These are phyloP conservation scores for Trematocara variabile DNA, from an alignment of 2,113 vertebrate species.

Conservation along the genomic window DNA sequence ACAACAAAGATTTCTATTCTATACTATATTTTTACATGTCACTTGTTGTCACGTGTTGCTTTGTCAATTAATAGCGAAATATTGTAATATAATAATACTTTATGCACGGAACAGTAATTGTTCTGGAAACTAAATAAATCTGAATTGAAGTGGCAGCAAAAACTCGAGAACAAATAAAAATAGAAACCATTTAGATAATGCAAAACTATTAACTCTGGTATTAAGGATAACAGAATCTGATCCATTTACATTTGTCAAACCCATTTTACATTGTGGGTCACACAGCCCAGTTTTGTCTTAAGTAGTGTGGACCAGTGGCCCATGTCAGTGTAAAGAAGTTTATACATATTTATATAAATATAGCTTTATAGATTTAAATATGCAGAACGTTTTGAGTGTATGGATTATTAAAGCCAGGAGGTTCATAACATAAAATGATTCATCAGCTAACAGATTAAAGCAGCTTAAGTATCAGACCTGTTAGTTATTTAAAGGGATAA, in stretches of 20 bases:
- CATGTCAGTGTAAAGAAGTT: not conserved
- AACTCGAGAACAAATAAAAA: not conserved
- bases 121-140: not conserved
- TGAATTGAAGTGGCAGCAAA: not conserved
- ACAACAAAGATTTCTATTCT: not conserved
- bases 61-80: not conserved
- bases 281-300: not conserved
- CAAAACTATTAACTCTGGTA: not conserved
- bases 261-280: not conserved
- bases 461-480: accelerated
- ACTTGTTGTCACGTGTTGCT: not conserved
- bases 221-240: not conserved
- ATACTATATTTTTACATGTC: not conserved
- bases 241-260: accelerated
- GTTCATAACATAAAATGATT: not conserved
- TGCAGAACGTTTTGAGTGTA: not conserved
- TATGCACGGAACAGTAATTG: accelerated
- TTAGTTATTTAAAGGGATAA: not conserved
- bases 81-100: not conserved
- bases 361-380: not conserved
- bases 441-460: not conserved
- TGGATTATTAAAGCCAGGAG: not conserved
- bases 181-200: not conserved
- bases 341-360: not conserved
- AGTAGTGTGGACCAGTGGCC: not conserved